Percentiles rank a stretch among this genome's conserved stretches.
Conservation (phyloP, 2,888 invertebrate genomes). For the Allygus modestus region DNA sequence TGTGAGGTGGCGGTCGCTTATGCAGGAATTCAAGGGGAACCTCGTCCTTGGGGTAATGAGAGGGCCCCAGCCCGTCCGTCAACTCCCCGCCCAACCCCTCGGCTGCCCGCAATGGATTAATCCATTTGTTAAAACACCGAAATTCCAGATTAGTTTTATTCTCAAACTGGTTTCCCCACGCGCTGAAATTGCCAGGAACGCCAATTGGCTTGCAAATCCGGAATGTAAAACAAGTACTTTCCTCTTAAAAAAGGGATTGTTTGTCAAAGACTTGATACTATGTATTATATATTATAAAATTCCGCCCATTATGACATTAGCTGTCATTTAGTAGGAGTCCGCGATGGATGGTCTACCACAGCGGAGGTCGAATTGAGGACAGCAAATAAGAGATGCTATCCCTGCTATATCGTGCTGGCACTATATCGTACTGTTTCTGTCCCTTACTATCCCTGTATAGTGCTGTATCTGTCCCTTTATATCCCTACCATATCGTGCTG, state of each 20-base stretch:
- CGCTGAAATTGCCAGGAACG: conserved; percentile 23
- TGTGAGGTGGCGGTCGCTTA: conserved; percentile 29
- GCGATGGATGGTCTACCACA: too few species aligned
- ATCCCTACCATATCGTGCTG: too few species aligned
- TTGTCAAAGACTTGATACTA: background rate
- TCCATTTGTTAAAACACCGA: conserved; percentile 45
- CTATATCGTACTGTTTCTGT: too few species aligned
- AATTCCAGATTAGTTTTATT: conserved; percentile 45
- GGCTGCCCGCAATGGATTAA: conserved; percentile 12
- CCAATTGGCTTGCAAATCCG: conserved; percentile 22
- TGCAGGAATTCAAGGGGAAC: conserved; percentile 33
- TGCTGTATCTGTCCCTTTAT: too few species aligned
- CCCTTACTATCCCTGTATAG: too few species aligned
- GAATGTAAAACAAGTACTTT: conserved; percentile 43
- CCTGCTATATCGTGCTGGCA: too few species aligned
- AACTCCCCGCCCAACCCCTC: background rate
- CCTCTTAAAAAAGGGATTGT: background rate
- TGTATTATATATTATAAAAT: background rate
- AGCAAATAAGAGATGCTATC: too few species aligned
- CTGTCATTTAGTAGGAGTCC: background rate
- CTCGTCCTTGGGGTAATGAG: conserved; percentile 39
- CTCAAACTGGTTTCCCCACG: conserved; percentile 40
- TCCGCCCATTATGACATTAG: background rate
- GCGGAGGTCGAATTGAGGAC: too few species aligned
- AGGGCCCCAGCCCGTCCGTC: background rate